Conservation (phyloP, 2,797 vertebrate genomes). For the Myotis findleyi region DNA sequence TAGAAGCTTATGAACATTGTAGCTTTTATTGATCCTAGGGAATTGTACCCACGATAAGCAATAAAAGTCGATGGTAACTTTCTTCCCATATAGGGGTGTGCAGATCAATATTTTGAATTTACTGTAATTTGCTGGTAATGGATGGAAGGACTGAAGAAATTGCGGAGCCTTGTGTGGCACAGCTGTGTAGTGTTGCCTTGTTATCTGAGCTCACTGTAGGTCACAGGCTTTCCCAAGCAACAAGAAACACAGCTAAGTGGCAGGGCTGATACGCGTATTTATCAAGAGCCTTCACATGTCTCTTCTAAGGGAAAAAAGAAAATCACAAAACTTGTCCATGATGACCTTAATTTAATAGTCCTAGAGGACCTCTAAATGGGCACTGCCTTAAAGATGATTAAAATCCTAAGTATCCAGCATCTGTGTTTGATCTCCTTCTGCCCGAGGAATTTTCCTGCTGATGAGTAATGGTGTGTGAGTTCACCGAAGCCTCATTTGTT, state of each 20-base stretch:
- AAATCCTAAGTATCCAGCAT: background rate
- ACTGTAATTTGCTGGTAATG: constrained; percentile 78
- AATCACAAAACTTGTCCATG: constrained; percentile 44
- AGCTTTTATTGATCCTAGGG: constrained; percentile 79
- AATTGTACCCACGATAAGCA: constrained; percentile 75
- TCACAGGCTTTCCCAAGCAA: constrained; percentile 52
- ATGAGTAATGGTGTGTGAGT: background rate
- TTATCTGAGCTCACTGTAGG: constrained; percentile 60
- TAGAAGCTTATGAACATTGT: constrained; percentile 78
- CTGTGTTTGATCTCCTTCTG: constrained; percentile 32
- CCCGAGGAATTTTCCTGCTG: constrained; percentile 20
- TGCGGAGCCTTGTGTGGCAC: constrained; percentile 44
- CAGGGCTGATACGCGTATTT: constrained; percentile 16
- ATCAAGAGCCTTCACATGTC: background rate
- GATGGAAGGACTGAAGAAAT: constrained; percentile 70
- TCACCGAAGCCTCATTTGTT: background rate
- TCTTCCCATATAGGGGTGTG: constrained; percentile 48
- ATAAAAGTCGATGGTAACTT: constrained; percentile 76
- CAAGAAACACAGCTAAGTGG: constrained; percentile 67
- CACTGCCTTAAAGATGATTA: constrained; percentile 26
- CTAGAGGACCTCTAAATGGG: background rate
- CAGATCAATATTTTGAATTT: constrained; percentile 81
- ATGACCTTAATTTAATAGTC: constrained; percentile 17
- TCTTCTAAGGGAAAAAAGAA: background rate
- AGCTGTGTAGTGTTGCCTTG: constrained; percentile 57